A percentile compares a stretch with the other conserved stretches of the same genome.
Conservation (phyloP, 2,113 vertebrate species). For the Vireo altiloquus region DNA sequence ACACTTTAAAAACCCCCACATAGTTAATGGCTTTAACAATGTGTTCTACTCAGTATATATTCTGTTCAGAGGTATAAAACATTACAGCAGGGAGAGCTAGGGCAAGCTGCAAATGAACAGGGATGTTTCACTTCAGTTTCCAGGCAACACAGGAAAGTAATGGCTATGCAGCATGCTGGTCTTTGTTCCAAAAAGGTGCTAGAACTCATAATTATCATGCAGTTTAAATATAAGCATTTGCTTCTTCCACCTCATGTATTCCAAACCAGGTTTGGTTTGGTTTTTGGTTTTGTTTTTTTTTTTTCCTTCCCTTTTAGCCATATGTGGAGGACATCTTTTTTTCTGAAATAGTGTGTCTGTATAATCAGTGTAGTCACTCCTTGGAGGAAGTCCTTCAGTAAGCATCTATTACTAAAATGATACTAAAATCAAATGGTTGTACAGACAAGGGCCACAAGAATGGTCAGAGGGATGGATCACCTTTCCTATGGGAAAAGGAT, state of each 20-base stretch:
- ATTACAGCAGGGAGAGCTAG: background rate
- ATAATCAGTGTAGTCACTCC: background rate
- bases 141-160: constrained; percentile 5
- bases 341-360: background rate
- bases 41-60: background rate
- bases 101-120: background rate
- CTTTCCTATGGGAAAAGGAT: background rate
- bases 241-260: background rate
- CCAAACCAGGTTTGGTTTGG: too few species aligned
- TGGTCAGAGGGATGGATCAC: background rate
- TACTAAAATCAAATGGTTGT: background rate
- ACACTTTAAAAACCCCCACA: background rate
- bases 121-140: constrained; percentile 15
- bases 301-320: background rate
- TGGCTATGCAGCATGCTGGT: background rate
- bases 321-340: background rate
- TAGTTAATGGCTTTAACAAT: background rate
- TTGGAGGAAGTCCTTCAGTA: background rate
- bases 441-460: background rate
- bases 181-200: background rate
- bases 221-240: background rate
- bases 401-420: background rate
- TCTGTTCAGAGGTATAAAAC: background rate
- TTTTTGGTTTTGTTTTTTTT: too few species aligned
- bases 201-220: background rate